Percentiles rank a stretch among this genome's conserved stretches.
These are phyloP conservation scores for Limosa lapponica DNA, from an alignment of 2,797 vertebrate genomes.

Conservation along the genomic window DNA sequence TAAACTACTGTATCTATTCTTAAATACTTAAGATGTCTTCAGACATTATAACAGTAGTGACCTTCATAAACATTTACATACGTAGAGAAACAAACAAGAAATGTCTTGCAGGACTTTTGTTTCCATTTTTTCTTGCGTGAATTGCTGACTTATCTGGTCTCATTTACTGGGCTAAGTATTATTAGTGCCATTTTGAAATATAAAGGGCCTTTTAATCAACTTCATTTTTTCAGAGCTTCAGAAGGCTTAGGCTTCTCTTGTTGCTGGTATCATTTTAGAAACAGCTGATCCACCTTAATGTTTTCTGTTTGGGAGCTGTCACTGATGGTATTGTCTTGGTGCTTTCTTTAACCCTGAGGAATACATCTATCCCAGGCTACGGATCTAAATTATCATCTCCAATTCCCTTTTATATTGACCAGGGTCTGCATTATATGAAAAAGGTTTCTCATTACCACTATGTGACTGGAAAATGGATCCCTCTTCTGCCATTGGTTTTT, in stretches of 20 bases:
- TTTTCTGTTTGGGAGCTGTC: neutral
- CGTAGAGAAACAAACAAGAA: neutral
- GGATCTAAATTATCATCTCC: neutral
- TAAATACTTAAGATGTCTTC: neutral
- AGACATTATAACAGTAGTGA: neutral
- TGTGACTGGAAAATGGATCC: neutral
- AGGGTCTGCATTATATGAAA: neutral
- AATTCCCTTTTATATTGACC: neutral
- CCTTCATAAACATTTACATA: neutral
- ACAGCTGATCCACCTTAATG: neutral
- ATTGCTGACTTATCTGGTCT: neutral
- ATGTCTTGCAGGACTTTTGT: neutral
- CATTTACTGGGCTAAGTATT: neutral
- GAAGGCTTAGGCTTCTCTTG: neutral
- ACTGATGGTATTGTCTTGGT: neutral
- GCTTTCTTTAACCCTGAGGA: neutral
- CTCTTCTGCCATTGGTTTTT: neutral
- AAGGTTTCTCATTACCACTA: neutral
- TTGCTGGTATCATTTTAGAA: neutral
- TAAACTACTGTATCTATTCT: neutral
- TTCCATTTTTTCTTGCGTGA: neutral
- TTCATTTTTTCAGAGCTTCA: neutral
- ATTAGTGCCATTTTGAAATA: neutral
- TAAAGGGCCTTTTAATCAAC: neutral
- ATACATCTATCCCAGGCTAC: neutral